A percentile compares a stretch with the other conserved stretches of the same genome.
These are phyloP conservation scores for Lasioglossum baleicum DNA, from an alignment of 1,140 invertebrate genomes.

Conservation along the genomic window DNA sequence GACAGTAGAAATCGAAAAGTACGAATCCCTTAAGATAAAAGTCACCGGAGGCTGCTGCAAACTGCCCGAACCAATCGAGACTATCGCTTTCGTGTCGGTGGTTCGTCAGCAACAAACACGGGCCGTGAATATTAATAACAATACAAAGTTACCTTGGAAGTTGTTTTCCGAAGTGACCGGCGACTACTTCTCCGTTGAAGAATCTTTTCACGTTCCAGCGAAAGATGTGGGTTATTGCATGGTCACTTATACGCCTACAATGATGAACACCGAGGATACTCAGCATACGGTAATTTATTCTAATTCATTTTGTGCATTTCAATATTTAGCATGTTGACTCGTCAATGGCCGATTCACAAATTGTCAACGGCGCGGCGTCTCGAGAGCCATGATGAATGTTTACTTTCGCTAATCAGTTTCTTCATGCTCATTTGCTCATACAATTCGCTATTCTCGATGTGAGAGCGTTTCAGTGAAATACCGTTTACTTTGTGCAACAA, in stretches of 20 bases:
- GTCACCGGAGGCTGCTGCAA: slow-evolving; percentile 71
- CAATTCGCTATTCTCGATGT: too few relatives aligned
- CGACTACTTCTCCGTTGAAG: slow-evolving; percentile 65
- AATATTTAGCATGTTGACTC: too few relatives aligned
- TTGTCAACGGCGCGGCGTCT: too few relatives aligned
- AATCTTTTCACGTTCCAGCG: slow-evolving; percentile 56
- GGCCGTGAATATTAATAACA: slow-evolving; percentile 69
- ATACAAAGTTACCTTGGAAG: slow-evolving; percentile 63
- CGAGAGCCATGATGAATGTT: too few relatives aligned
- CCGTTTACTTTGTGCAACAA: too few relatives aligned
- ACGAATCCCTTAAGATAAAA: slow-evolving; percentile 60
- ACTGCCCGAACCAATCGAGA: slow-evolving; percentile 71
- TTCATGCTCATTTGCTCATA: too few relatives aligned
- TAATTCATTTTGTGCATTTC: background rate
- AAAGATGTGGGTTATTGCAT: slow-evolving; percentile 42
- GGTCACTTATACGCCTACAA: slow-evolving; percentile 66
- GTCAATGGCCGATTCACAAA: too few relatives aligned
- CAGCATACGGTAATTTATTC: slow-evolving; percentile 52
- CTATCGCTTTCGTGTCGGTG: slow-evolving; percentile 66
- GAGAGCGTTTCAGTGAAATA: too few relatives aligned
- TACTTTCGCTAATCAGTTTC: too few relatives aligned
- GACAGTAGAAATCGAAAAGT: slow-evolving; percentile 68
- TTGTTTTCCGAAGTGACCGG: slow-evolving; percentile 70
- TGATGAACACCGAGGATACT: slow-evolving; percentile 54
- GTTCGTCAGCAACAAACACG: slow-evolving; percentile 66